These are phyloP conservation scores for Ptyas mucosa DNA, from an alignment of 2,113 vertebrate genomes.

Conservation along the genomic window DNA sequence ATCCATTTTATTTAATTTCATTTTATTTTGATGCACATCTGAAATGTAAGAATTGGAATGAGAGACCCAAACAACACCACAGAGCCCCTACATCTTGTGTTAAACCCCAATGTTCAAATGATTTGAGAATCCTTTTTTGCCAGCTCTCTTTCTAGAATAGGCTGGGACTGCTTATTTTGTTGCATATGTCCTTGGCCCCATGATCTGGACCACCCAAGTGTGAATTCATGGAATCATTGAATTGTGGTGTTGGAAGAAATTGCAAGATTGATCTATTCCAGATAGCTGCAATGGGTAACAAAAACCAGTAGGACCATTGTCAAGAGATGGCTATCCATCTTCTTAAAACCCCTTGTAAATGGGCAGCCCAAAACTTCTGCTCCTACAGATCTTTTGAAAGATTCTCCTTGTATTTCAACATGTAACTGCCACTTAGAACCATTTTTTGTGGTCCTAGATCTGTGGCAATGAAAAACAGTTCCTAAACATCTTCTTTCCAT, in stretches of 20 bases:
- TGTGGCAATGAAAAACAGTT: neutral
- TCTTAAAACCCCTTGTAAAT: neutral
- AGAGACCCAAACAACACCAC: neutral
- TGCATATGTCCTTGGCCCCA: neutral
- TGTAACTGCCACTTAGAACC: neutral
- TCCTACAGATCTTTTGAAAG: neutral
- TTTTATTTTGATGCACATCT: neutral
- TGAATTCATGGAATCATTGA: neutral
- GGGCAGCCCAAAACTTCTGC: neutral
- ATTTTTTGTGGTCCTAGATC: neutral
- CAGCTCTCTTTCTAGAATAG: neutral
- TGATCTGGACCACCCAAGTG: neutral
- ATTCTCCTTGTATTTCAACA: neutral
- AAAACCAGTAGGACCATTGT: neutral
- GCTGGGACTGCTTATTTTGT: neutral
- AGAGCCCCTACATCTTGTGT: neutral
- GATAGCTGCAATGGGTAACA: neutral
- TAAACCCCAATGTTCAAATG: neutral
- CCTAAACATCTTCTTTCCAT: neutral
- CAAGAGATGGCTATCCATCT: neutral
- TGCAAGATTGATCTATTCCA: neutral
- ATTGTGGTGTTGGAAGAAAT: neutral
- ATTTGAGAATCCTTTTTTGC: neutral
- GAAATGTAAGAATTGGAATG: neutral
- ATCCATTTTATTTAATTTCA: neutral